Evolutionary conservation across 2,888 invertebrate species (phyloP).

Genomic region (Harpalus rubripes): DNA sequence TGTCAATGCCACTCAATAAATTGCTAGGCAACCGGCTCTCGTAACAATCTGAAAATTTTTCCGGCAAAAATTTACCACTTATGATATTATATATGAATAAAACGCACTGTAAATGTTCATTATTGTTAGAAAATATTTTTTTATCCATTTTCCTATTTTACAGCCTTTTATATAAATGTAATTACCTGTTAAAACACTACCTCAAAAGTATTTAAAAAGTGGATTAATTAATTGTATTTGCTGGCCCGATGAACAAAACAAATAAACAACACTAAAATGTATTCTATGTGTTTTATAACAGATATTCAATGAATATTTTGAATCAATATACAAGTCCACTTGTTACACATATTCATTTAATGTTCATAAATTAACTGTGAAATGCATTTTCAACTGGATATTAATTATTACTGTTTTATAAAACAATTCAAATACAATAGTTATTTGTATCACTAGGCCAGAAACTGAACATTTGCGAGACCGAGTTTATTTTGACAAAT

Average conservation of each 20-base stretch:
- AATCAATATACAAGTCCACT: conserved; percentile 44
- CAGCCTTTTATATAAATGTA: not conserved
- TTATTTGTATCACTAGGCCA: too few relatives aligned
- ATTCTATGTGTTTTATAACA: conserved; percentile 18
- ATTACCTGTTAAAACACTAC: conserved; percentile 30
- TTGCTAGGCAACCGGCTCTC: too few relatives aligned
- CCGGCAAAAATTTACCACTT: too few relatives aligned
- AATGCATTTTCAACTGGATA: not conserved
- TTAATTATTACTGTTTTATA: too few relatives aligned
- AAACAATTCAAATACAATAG: too few relatives aligned
- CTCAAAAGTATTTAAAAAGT: conserved; percentile 39
- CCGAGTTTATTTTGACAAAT: too few relatives aligned
- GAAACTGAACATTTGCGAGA: too few relatives aligned
- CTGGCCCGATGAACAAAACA: conserved; percentile 16
- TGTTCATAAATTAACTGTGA: too few relatives aligned
- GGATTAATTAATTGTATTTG: conserved; percentile 37
- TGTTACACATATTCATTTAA: conserved; percentile 17
- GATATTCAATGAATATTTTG: conserved; percentile 32
- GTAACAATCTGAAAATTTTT: too few relatives aligned
- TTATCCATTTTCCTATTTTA: not conserved
- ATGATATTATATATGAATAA: too few relatives aligned
- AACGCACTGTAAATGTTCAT: not conserved
- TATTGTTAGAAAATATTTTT: not conserved
- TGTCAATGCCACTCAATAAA: too few relatives aligned
- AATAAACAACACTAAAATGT: conserved; percentile 17